Evolutionary conservation across 2,797 vertebrate genomes (phyloP), one percentile per base, ranked within the genome.

Genomic region (Acanthornis magna): DNA sequence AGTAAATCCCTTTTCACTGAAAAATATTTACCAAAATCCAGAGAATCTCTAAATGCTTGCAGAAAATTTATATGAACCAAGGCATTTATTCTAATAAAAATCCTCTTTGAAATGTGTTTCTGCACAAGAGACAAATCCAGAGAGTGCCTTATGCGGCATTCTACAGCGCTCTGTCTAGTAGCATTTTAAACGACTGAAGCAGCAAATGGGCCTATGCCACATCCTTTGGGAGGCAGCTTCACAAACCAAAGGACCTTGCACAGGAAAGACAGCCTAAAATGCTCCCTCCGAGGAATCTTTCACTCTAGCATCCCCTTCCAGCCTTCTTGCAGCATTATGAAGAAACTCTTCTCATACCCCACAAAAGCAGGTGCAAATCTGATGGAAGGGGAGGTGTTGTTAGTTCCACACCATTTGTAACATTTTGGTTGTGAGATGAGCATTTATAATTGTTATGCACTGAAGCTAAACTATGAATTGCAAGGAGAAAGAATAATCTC

Each of bases 141-240:
- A 40, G 21, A 74, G 5, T 1, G 1, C 7, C 11, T 83, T 51
- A 34, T 6, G 2, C 0, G 1, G 4, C 26, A 34, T 42, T 70
- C 4, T 38, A 34, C 15, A 60, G 12, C 14, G n/a, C 20, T 63
- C 38, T 66, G 7, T 30, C 34, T 65, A 27, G 25, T 27, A 21
- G 13, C 12, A 0, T 50, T 90, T 90, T 58, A 62, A 65, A 63
- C 27, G 0, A 45, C 27, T 83, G 15, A 43, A 65, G 19, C 16
- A 72, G 26, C 17, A 43, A 29, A 42, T 16, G 5, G 9, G 4
- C 17, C 42, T 72, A 32, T 2, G 15, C 8, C 2, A 0, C 21
- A 65, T 57, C 3, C 29, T 43, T 22, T 58, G 14, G 13, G 16
- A 87, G n/a, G 22, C 2, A 4, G 34, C 79, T 81, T 75, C 63